Evolutionary conservation across 2,888 invertebrate genomes (phyloP), one percentile per base, ranked within the genome.

Genomic region (Tanaodytes sp.): DNA sequence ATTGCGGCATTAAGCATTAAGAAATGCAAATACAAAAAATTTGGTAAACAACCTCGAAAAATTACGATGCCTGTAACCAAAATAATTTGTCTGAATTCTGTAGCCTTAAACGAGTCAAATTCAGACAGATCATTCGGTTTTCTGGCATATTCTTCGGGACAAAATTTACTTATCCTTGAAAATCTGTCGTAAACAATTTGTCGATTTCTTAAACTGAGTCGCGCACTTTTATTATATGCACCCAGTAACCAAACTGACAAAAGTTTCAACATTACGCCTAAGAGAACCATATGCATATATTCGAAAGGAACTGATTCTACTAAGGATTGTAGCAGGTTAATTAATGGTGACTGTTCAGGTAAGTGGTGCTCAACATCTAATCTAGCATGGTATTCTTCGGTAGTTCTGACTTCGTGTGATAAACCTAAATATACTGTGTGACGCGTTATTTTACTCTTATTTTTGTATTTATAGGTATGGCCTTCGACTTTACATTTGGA

Each of bases 401-500:
- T 48, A 11, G 23, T 48, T 59, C 59, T 39, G 8, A 19, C 20
- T 6, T 15, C 18, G 14, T 59, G 59, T 12, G 20, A 1, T 1
- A 18, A 9, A 12, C 48, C 59, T 2, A 31, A 9, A 18, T 23
- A 48, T 27, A 36, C 20, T 11, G 9, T 42, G 19, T 61, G 49
- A n/a, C 16, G 1, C 5, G 1, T 49, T 9, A 33, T 14, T 33
- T 49, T 61, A 1, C 9, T 40, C 33, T 51, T 51, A 39, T 51
- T 51, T 51, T 51, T 37, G 15, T 27, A 48, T 9, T 2, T 14
- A 5, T 36, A 19, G 12, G 16, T 9, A 4, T 2, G 19, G 12
- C 51, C 51, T 15, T 51, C 8, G 2, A 63, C 59, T 37, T 69
- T 42, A 20, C 69, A 69, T 48, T 69, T 72, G 1, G 66, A 64